These are phyloP conservation scores for Brachionichthys hirsutus DNA, from an alignment of 2,113 vertebrate species.

Conservation along the genomic window DNA sequence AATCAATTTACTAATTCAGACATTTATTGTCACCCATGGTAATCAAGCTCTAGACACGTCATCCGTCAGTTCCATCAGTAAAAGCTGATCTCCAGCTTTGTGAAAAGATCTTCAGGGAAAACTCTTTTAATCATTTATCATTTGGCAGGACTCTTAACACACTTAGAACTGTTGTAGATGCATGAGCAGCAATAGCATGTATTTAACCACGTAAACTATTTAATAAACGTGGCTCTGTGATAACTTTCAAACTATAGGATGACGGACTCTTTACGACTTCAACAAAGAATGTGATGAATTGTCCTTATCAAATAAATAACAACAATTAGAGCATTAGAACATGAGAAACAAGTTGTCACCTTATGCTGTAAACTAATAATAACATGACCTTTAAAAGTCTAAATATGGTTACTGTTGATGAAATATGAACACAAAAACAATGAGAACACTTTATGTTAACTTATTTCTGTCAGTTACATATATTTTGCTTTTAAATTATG, in stretches of 20 bases:
- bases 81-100: no score
- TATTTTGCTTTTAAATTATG: constrained; percentile 80
- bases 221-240: no score
- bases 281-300: constrained; percentile 5
- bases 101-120: neutral
- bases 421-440: constrained; percentile 8
- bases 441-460: neutral
- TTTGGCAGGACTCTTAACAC: no score
- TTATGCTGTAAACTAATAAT: constrained; percentile 10
- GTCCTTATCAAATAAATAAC: constrained; percentile 23
- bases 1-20: no score
- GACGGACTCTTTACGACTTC: neutral
- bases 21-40: no score
- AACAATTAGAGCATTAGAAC: constrained; percentile 8
- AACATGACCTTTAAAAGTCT: neutral
- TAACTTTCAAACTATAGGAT: no score
- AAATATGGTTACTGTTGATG: neutral
- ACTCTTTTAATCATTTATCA: no score
- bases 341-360: neutral
- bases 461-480: neutral
- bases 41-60: no score
- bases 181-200: no score
- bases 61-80: no score
- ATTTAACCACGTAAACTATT: no score
- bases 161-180: no score